Evolutionary conservation across 2,797 vertebrate genomes (phyloP).

Genomic region (Poeciliopsis infans): DNA sequence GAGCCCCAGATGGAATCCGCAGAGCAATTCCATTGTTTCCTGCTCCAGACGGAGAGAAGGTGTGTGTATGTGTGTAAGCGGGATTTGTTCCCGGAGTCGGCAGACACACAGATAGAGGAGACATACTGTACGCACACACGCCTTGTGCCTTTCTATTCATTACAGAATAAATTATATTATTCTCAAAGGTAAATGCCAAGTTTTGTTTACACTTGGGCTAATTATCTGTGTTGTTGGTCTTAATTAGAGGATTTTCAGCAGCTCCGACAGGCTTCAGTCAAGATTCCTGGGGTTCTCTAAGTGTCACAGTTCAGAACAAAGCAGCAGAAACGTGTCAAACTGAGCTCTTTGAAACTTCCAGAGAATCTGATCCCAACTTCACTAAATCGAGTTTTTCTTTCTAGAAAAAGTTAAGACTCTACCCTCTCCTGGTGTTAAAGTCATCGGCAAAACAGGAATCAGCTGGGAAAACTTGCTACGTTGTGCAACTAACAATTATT

Average conservation of each 20-base stretch:
- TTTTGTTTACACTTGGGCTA: slow-evolving; percentile 34
- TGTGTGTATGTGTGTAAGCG: too few relatives aligned
- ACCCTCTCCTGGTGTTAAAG: not conserved
- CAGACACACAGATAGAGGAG: slow-evolving; percentile 1
- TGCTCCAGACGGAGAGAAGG: slow-evolving; percentile 37
- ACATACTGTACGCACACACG: slow-evolving; percentile 4
- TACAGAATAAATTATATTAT: slow-evolving; percentile 7
- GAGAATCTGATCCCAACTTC: not conserved
- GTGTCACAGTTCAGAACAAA: too few relatives aligned
- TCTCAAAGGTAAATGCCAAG: slow-evolving; percentile 32
- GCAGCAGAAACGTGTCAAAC: not conserved
- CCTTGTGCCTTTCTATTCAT: slow-evolving; percentile 8
- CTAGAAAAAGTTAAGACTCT: not conserved
- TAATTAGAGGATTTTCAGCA: not conserved
- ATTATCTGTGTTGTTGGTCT: slow-evolving; percentile 14
- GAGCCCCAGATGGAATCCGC: slow-evolving; percentile 74
- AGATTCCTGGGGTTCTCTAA: not conserved
- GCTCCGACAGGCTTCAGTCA: not conserved
- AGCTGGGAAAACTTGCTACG: not conserved
- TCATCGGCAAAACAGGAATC: not conserved
- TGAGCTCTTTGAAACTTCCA: not conserved
- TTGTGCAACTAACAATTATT: not conserved
- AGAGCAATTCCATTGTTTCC: slow-evolving; percentile 70
- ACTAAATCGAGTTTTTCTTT: not conserved
- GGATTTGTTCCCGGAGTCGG: slow-evolving; percentile 40